Evolutionary conservation across 2,113 vertebrate species (phyloP).

Genomic region (Brachyhypopomus occidentalis): DNA sequence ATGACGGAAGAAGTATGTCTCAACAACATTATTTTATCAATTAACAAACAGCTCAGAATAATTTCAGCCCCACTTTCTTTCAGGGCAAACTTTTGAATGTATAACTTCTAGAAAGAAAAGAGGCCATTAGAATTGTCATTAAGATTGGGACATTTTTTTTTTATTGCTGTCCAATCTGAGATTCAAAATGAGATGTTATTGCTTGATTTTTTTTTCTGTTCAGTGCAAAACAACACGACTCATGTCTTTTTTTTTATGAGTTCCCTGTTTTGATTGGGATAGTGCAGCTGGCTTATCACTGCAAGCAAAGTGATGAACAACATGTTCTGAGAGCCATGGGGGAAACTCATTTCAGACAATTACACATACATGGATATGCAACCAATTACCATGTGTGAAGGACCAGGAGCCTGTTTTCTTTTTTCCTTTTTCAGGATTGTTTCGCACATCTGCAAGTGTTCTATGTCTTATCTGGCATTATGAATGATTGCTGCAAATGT

Average conservation of each 20-base stretch:
- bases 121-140: slow-evolving; percentile 24
- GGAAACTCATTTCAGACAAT: slow-evolving; percentile 63
- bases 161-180: not conserved
- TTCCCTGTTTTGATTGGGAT: slow-evolving; percentile 12
- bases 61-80: too few relatives aligned
- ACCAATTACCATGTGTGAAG: slow-evolving; percentile 62
- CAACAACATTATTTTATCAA: not conserved
- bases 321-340: slow-evolving; percentile 47
- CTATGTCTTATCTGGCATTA: too few relatives aligned
- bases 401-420: not conserved
- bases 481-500: too few relatives aligned
- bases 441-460: too few relatives aligned
- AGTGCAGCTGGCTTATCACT: slow-evolving; percentile 24
- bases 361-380: slow-evolving; percentile 48
- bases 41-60: too few relatives aligned
- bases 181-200: not conserved
- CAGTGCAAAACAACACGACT: not conserved
- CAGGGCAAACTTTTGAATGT: not conserved
- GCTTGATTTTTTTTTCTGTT: slow-evolving; percentile 6
- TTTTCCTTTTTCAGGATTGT: too few relatives aligned
- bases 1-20: not conserved
- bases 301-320: slow-evolving; percentile 54
- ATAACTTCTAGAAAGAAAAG: not conserved
- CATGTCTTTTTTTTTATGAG: slow-evolving; percentile 6
- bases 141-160: slow-evolving; percentile 12